Evolutionary conservation across 2,888 invertebrate species (phyloP), one percentile per base, ranked within the genome.

Genomic region (Vandiemenella viatica): DNA sequence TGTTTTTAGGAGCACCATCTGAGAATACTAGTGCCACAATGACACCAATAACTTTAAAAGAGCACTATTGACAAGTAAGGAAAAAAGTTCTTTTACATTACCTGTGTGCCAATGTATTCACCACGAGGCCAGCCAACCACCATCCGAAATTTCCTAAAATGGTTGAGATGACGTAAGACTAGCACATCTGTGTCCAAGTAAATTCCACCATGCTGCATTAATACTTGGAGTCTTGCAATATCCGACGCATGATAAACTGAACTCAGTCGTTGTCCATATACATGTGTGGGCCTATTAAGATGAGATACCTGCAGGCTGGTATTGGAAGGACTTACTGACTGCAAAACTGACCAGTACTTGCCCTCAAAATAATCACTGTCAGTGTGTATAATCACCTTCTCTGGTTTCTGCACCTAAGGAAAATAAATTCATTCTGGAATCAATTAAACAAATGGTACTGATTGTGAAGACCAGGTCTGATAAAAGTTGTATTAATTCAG

Each of bases 171-270:
- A 37, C 61, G 60, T 5, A 67, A 55, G 13, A 67, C 56, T 21
- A 62, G 55, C 15, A 59, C 57, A 51, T 67, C 67, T 15, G 59
- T 60, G 50, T 67, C 67, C 20, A 67, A 54, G 50, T 62, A 66
- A 40, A 67, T 64, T 4, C 67, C 67, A 15, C 67, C 67, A 51
- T 58, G 58, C 46, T 58, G 49, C 56, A 58, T 59, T 15, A 67
- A 56, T 10, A 66, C 55, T 26, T 58, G 54, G 5, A 67, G 58
- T 17, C 67, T 54, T 17, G 64, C 62, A 4, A 67, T 58, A 55
- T 67, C 67, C 5, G 64, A 60, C 7, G 62, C 58, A 50, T 67
- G 67, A 49, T 62, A 66, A 1, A 64, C 57, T 5, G 63, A 63
- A 49, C 62, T 63, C 16, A 67, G 50, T 13, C 55, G 56, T 49